phyloP scores from a whole-genome alignment of 1,140 invertebrate genomes.

The Wasmannia auropunctata region DNA sequence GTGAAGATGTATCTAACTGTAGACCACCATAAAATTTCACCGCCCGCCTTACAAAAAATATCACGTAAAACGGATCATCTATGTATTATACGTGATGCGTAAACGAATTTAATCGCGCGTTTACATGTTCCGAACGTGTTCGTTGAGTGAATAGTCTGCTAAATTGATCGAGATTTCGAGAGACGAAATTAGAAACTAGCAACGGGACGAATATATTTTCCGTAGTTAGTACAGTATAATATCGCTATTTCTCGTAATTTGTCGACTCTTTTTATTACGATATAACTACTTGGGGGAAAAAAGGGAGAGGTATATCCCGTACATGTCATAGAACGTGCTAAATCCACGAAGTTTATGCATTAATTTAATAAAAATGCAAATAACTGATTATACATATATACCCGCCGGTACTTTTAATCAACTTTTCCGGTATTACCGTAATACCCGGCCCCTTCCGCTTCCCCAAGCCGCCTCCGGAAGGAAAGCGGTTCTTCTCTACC shows the following conservation, averaged over 20 bases:
- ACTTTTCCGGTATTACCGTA: conserved; percentile 45
- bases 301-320: not conserved
- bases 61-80: not conserved
- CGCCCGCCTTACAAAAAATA: not conserved
- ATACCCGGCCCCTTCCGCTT: conserved; percentile 35
- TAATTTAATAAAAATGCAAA: conserved; percentile 60
- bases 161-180: not conserved
- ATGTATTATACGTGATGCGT: no score
- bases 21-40: not conserved
- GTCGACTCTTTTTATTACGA: not conserved
- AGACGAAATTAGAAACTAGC: not conserved
- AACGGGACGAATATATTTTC: not conserved
- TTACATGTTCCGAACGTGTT: not conserved
- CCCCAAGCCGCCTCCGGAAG: conserved; percentile 48
- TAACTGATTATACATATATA: conserved; percentile 54
- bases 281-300: not conserved
- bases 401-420: conserved; percentile 52
- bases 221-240: not conserved
- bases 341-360: not conserved
- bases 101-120: not conserved
- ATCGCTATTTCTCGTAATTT: not conserved
- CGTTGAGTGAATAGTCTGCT: not conserved
- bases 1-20: no score
- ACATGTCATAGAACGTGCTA: not conserved
- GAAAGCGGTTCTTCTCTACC: conserved; percentile 53